Conservation (phyloP, 2,797 vertebrate genomes). For the Agapornis canus region DNA sequence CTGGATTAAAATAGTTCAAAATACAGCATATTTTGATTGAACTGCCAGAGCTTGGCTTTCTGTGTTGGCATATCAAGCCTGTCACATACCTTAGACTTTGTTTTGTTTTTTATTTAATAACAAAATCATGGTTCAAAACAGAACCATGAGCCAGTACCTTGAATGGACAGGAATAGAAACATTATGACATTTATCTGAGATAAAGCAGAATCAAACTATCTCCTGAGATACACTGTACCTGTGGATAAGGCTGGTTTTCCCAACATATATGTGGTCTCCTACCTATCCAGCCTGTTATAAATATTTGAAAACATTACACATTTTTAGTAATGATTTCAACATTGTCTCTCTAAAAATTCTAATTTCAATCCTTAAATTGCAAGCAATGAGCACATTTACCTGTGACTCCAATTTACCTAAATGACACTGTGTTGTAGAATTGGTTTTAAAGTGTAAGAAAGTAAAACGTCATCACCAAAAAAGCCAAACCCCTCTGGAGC, state of each 20-base stretch:
- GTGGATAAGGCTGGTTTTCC: constrained; percentile 94
- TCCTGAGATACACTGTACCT: constrained; percentile 76
- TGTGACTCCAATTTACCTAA: background rate
- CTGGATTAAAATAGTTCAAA: background rate
- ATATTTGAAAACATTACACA: constrained; percentile 1
- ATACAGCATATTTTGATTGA: background rate
- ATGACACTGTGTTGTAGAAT: background rate
- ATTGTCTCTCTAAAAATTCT: background rate
- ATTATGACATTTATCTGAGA: background rate
- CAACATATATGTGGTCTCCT: constrained; percentile 87
- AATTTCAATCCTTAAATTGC: background rate
- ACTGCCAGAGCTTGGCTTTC: background rate
- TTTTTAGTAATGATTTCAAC: background rate
- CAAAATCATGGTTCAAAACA: background rate
- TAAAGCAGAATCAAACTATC: background rate
- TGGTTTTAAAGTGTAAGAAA: background rate
- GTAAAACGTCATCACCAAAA: background rate
- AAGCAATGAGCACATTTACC: background rate
- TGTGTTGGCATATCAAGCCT: background rate
- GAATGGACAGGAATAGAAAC: background rate
- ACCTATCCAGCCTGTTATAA: constrained; percentile 83
- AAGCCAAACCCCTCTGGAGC: background rate
- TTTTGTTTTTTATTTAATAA: background rate
- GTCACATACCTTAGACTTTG: background rate
- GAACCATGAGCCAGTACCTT: background rate